phyloP scores from a whole-genome alignment of 2,797 vertebrate species.

The Hephaestus fuliginosus region DNA sequence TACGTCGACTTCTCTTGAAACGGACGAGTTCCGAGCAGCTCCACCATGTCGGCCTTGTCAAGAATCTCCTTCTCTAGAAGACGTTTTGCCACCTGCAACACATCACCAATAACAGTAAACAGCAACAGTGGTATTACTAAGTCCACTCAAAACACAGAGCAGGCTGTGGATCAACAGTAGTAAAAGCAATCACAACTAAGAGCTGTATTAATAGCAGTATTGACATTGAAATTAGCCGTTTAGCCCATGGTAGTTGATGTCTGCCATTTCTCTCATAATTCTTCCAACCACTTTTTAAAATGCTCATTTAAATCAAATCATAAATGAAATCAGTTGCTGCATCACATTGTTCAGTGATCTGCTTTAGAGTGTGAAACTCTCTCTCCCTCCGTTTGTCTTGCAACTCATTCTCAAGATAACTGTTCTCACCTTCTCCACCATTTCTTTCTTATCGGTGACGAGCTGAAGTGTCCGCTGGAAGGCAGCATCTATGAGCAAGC shows the following conservation, averaged over 20 bases:
- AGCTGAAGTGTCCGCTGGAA: conserved; percentile 90
- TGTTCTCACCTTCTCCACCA: conserved; percentile 93
- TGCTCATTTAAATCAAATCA: neutral
- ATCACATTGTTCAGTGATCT: neutral
- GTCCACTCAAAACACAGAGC: neutral
- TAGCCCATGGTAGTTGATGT: neutral
- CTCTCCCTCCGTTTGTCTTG: neutral
- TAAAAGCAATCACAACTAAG: neutral
- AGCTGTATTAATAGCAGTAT: neutral
- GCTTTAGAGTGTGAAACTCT: neutral
- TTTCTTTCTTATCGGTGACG: conserved; percentile 89
- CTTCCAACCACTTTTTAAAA: neutral
- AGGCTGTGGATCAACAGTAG: neutral
- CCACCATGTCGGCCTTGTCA: conserved; percentile 93
- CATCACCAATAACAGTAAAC: neutral
- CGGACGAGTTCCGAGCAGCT: conserved; percentile 92
- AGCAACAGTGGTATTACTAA: neutral
- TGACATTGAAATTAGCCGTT: too few species aligned
- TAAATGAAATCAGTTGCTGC: neutral
- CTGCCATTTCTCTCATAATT: neutral
- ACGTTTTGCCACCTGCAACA: conserved; percentile 91
- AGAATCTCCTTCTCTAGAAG: conserved; percentile 94
- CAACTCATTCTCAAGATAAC: neutral
- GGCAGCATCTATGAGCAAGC: conserved; percentile 89
- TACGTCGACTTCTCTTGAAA: conserved; percentile 94